Evolutionary conservation across 1,140 invertebrate genomes (phyloP), one percentile per base, ranked within the genome.

Genomic region (Drosophila serrata): DNA sequence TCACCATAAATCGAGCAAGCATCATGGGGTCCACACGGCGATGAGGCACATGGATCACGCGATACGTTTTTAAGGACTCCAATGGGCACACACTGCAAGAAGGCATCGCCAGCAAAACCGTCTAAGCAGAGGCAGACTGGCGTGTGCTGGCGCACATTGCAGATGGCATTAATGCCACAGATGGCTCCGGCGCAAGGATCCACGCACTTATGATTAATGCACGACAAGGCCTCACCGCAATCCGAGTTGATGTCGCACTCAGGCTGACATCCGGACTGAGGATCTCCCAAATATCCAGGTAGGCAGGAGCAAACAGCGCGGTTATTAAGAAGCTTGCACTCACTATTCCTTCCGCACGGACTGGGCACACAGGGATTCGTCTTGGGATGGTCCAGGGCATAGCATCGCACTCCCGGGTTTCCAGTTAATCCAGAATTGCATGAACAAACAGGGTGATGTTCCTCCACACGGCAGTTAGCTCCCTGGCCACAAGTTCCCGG

Each of bases 201-300:
- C 42, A 94, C 92, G 91, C 97, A 98, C 85, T 95, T 95, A 72
- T 95, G 94, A 84, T 96, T 95, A 15, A 97, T 93, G 92, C 97
- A 98, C n/a, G 96, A 94, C 90, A 95, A 94, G 60, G 96, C 93
- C n/a, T 93, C 92, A 12, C 94, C 92, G 93, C 97, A 97, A 69
- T 97, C 96, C 0, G 96, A 95, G 92, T 97, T 97, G 69, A 96
- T 94, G 17, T 95, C 93, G 93, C 96, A 97, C 93, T 97, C 96
- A 24, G 96, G 95, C 77, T 95, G 94, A 92, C 97, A 97, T 59
- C 96, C 95, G 62, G 94, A 94, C 56, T 95, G 94, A 4, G 96
- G 96, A 93, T 97, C 95, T 11, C 96, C 96, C 59, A 94, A 82
- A 80, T 96, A 96, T 81, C 96, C 95, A 6, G 95, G 94, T 37